Conservation (phyloP, 1,140 invertebrate genomes). For the Cyclina sinensis region DNA sequence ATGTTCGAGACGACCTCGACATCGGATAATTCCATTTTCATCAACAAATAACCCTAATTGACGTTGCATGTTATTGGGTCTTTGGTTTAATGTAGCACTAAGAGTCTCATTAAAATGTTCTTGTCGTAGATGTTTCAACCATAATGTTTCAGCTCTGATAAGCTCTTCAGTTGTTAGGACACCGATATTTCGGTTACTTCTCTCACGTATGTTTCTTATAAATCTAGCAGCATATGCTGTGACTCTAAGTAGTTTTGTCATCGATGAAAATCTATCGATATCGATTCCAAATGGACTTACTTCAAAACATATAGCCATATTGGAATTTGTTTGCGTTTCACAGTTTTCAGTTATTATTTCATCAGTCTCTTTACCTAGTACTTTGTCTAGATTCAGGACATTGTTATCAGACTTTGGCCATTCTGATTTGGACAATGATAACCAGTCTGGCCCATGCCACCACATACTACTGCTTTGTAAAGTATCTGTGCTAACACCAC, state of each 20-base stretch:
- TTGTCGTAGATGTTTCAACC: not conserved
- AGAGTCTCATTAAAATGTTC: not conserved
- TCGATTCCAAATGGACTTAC: not conserved
- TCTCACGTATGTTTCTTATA: not conserved
- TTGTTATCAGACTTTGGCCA: not conserved
- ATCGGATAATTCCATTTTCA: not conserved
- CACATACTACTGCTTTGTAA: not conserved
- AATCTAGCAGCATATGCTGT: conserved; percentile 19
- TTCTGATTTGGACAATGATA: not conserved
- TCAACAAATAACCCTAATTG: conserved; percentile 37
- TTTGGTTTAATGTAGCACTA: not conserved
- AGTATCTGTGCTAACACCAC: not conserved
- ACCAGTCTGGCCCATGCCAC: conserved; percentile 48
- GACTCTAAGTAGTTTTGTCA: conserved; percentile 35
- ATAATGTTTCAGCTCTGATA: conserved; percentile 7
- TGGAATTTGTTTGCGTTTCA: not conserved
- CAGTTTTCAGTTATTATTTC: not conserved
- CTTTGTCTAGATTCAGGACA: not conserved
- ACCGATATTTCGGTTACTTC: not conserved
- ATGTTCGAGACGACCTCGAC: conserved; percentile 21
- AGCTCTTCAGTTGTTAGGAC: not conserved
- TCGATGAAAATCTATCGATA: conserved; percentile 27
- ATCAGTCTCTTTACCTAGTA: not conserved
- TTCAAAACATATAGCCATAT: not conserved
- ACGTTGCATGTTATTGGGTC: conserved; percentile 18